Evolutionary conservation across 2,888 invertebrate species (phyloP), one percentile per base, ranked within the genome.

Genomic region (Arge pagana): DNA sequence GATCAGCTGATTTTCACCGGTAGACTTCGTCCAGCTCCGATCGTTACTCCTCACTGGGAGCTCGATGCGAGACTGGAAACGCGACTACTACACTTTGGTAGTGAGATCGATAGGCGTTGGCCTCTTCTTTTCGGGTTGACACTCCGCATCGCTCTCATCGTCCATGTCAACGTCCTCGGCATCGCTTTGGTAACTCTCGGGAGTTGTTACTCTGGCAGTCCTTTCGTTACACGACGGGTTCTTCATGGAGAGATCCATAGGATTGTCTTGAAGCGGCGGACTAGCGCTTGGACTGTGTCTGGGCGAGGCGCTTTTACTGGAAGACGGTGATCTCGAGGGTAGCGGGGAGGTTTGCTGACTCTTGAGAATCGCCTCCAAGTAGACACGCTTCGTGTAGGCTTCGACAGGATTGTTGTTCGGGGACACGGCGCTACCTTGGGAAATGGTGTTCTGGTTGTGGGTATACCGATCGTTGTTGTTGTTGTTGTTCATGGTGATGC

Each of bases 171-270:
- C 79, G 30, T 70, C 78, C 6, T 52, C 59, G 0, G 79, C 80
- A 59, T 83, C 83, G 60, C 82, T 83, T 8, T 65, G 65, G 31
- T 63, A 66, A 45, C 62, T 64, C 62, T 68, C 72, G 11, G 67
- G 70, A 15, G 58, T 68, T 54, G 56, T 65, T n/a, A 65, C 64
- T 6, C 64, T 68, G 0, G 76, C 71, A 30, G 64, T 57, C 19
- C 72, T 75, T 48, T 75, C 76, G 3, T 61, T 57, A 11, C 72
- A 48, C 75, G 60, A 31, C 30, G 36, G 60, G 1, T 85, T 82
- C 66, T 86, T 88, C 78, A 90, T 87, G 28, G 90, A 90, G 57
- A 91, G 76, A 70, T 91, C 91, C 72, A 91, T 90, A 1, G 91
- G 91, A 68, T 87, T 85, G 59, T 90, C 89, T 69, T 90, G 89